Evolutionary conservation across 1,140 invertebrate species (phyloP), one percentile per base, ranked within the genome.

Genomic region (Trachymyrmex septentrionalis): DNA sequence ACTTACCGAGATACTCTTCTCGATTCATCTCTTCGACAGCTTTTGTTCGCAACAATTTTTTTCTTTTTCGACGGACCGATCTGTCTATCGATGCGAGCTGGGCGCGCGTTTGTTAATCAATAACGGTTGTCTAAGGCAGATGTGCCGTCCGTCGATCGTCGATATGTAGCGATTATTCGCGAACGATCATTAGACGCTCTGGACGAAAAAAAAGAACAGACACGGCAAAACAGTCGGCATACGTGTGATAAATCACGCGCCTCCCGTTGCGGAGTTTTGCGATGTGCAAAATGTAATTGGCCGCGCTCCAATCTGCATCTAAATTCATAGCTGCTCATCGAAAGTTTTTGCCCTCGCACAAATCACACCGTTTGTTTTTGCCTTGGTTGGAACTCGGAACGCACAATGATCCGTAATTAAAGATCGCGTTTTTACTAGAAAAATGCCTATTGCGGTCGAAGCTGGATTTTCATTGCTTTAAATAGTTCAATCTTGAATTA

Each of bases 201-300:
- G 34, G 48, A 19, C 6, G 48, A 34, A 24, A 61, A 77, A 21
- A 48, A 67, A 38, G 1, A 69, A 53, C 85, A 90, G 30, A 57
- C 24, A 12, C 82, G 87, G 38, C 82, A 66, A 61, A 80, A 76
- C 44, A 87, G 73, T 69, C 75, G 84, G 80, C 63, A 86, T 34
- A 87, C 72, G 71, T 53, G 76, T 85, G 85, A 92, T 92, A 90
- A 92, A 92, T 92, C 90, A 89, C 84, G 85, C 48, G 77, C 21
- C 71, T 86, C 64, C 85, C 34, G 84, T 90, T 48, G 73, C 72
- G 80, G 86, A 90, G 85, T 90, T 87, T 87, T 78, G 80, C 72
- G 59, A 61, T 34, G 82, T 67, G 67, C 84, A 71, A 87, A 80
- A 82, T 82, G 27, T 87, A 90, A 90, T 90, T 90, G 89, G 80